Conservation (phyloP, 2,113 vertebrate genomes). For the Poicephalus gulielmi region DNA sequence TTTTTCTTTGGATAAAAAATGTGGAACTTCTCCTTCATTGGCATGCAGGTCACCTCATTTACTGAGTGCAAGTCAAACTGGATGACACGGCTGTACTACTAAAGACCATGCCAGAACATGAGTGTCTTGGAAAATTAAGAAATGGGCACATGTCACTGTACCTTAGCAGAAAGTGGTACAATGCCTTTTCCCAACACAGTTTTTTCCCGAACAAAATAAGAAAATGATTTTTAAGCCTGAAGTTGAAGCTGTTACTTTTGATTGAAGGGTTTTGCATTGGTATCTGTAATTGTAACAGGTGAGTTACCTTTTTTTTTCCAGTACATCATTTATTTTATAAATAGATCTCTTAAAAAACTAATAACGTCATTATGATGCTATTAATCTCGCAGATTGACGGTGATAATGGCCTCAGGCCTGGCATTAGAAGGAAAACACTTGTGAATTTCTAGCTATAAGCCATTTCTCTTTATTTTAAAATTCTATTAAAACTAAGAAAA, state of each 20-base stretch:
- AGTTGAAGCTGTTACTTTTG: not conserved
- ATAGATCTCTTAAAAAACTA: not conserved
- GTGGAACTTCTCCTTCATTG: not conserved
- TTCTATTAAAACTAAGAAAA: not conserved
- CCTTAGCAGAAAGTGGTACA: not conserved
- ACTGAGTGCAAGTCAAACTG: not conserved
- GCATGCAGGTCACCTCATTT: fast-evolving
- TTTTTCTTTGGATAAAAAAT: not conserved
- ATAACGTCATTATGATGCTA: not conserved
- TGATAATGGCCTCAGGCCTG: not conserved
- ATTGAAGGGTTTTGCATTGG: not conserved
- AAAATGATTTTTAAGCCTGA: not conserved
- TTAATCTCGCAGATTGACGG: not conserved
- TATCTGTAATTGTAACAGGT: not conserved
- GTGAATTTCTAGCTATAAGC: not conserved
- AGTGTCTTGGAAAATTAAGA: not conserved
- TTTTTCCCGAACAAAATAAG: not conserved
- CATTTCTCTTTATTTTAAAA: not conserved
- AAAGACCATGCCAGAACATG: not conserved
- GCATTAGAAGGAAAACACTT: not conserved
- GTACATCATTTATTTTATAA: not conserved
- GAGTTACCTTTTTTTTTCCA: not conserved
- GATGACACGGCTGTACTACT: fast-evolving
- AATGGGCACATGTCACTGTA: not conserved
- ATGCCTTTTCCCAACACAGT: not conserved